Percentiles rank a stretch among this genome's conserved stretches.
Conservation (phyloP, 2,113 vertebrate genomes). For the Rhabdornis inornatus region DNA sequence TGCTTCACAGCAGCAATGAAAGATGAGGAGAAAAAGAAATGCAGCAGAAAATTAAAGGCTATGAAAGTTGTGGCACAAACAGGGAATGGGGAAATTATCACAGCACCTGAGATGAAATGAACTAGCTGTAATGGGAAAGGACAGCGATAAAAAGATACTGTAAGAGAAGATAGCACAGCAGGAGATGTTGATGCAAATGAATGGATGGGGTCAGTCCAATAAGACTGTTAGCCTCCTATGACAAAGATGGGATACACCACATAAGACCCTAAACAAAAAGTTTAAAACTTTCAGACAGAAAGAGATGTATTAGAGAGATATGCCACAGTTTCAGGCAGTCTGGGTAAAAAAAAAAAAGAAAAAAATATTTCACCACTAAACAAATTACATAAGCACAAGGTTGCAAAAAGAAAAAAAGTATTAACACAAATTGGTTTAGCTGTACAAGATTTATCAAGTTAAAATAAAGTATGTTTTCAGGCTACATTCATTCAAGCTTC, state of each 20-base stretch:
- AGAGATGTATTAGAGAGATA: background rate
- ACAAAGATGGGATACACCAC: background rate
- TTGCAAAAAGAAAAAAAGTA: slow-evolving; percentile 24
- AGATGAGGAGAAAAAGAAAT: background rate
- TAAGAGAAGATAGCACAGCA: background rate
- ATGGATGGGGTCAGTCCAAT: background rate
- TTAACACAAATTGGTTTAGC: slow-evolving; percentile 57
- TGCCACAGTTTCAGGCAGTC: background rate
- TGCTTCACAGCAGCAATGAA: background rate
- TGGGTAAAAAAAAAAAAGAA: background rate
- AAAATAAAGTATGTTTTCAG: slow-evolving; percentile 59
- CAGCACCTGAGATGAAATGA: background rate
- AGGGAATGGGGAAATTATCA: background rate
- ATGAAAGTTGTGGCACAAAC: background rate
- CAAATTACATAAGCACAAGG: slow-evolving; percentile 43
- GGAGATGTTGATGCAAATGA: background rate
- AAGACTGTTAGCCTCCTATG: background rate
- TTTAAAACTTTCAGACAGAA: background rate
- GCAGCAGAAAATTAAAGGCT: background rate
- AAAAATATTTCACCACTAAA: background rate
- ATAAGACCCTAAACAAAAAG: background rate
- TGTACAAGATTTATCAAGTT: slow-evolving; percentile 54
- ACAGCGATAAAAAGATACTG: background rate
- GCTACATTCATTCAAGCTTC: slow-evolving; percentile 31
- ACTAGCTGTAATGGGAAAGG: background rate